phyloP scores from a whole-genome alignment of 2,113 vertebrate genomes.

The Malurus cyaneus region DNA sequence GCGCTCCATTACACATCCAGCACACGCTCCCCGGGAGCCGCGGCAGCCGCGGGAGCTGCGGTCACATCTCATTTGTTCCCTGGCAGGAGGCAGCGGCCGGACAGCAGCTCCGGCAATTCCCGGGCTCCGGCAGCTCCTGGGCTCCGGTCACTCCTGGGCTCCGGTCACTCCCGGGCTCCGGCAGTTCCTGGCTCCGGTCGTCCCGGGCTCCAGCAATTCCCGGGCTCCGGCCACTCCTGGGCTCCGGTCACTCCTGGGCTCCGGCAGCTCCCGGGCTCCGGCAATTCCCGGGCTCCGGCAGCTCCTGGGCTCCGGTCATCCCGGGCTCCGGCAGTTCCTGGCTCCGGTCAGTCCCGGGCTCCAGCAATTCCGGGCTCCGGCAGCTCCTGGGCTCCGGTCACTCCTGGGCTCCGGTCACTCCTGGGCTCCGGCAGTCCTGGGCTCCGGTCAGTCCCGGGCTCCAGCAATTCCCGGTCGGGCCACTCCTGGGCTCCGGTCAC shows the following conservation, averaged over 20 bases:
- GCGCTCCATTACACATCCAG: neutral
- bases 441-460: no score
- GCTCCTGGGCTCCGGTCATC: neutral
- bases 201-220: no score
- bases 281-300: neutral
- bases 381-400: neutral
- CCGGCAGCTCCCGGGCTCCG: no score
- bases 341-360: no score
- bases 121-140: neutral
- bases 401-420: no score
- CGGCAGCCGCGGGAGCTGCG: neutral
- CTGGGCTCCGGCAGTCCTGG: no score
- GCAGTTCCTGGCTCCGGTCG: no score
- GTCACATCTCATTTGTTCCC: neutral
- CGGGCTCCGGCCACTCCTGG: no score
- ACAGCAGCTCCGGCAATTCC: neutral
- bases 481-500: no score
- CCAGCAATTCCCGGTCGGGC: no score
- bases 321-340: rapidly evolving
- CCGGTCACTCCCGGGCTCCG: no score
- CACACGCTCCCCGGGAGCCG: neutral
- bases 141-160: neutral
- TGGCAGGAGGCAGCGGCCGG: neutral
- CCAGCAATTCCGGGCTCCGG: neutral
- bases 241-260: no score